A percentile compares a stretch with the other conserved stretches of the same genome.
Evolutionary conservation across 1,140 invertebrate species (phyloP).

Genomic region (Monomorium pharaonis): DNA sequence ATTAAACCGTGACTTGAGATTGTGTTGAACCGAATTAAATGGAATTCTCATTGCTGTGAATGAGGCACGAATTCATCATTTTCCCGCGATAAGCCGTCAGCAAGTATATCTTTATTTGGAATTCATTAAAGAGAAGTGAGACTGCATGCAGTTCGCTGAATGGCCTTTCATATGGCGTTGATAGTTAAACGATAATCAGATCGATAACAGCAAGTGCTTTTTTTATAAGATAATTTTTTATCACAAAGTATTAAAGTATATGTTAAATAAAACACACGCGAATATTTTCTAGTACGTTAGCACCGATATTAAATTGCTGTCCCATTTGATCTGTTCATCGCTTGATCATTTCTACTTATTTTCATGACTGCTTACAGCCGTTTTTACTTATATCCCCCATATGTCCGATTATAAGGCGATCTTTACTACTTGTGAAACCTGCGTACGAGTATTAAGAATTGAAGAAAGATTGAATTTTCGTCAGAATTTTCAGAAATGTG

Average conservation of each 20-base stretch:
- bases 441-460: too few species aligned
- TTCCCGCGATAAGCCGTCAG: not conserved
- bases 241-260: not conserved
- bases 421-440: constrained; percentile 11
- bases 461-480: too few species aligned
- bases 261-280: not conserved
- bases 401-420: not conserved
- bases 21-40: constrained; percentile 11
- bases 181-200: not conserved
- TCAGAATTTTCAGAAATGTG: not conserved
- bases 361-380: too few species aligned
- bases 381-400: not conserved
- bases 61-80: constrained; percentile 19
- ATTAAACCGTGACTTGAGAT: constrained; percentile 7
- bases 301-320: not conserved
- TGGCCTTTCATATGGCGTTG: not conserved
- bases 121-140: constrained; percentile 27
- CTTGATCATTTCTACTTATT: not conserved
- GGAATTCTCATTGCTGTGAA: not conserved
- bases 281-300: not conserved
- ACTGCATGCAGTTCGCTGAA: constrained; percentile 22
- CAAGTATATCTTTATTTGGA: not conserved
- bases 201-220: not conserved
- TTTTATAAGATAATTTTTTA: not conserved
- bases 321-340: not conserved